These are phyloP conservation scores for Phengaris arion DNA, from an alignment of 2,888 invertebrate species.

Conservation along the genomic window DNA sequence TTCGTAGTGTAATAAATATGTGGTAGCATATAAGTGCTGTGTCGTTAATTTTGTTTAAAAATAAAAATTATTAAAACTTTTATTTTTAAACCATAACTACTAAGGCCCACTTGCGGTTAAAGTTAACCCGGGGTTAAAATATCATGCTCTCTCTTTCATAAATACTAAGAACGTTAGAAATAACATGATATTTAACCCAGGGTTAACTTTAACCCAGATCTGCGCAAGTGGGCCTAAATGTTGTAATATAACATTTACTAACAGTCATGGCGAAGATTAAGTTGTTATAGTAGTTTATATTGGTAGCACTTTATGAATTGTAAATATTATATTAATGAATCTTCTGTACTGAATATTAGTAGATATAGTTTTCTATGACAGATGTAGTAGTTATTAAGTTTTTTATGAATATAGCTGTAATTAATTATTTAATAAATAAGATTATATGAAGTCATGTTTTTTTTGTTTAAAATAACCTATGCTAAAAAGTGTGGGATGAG, in stretches of 20 bases:
- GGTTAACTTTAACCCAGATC: no score
- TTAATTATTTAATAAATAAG: neutral
- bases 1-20: no score
- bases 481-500: no score
- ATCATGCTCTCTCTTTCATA: no score
- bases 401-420: neutral
- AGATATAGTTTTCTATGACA: slow-evolving; percentile 7
- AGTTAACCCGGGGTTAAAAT: no score
- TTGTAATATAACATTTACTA: neutral
- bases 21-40: neutral
- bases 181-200: no score
- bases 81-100: neutral
- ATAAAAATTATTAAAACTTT: neutral
- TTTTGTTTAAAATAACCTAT: neutral
- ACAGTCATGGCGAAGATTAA: neutral
- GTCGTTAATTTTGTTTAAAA: neutral
- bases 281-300: neutral
- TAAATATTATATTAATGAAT: slow-evolving; percentile 6
- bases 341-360: neutral
- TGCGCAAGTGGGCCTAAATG: no score
- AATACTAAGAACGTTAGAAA: no score
- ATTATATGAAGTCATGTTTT: neutral
- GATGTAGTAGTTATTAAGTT: slow-evolving; percentile 10
- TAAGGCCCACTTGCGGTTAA: neutral
- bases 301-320: neutral